These are phyloP conservation scores for Aegotheles bennettii DNA, from an alignment of 2,113 vertebrate genomes.

Conservation along the genomic window DNA sequence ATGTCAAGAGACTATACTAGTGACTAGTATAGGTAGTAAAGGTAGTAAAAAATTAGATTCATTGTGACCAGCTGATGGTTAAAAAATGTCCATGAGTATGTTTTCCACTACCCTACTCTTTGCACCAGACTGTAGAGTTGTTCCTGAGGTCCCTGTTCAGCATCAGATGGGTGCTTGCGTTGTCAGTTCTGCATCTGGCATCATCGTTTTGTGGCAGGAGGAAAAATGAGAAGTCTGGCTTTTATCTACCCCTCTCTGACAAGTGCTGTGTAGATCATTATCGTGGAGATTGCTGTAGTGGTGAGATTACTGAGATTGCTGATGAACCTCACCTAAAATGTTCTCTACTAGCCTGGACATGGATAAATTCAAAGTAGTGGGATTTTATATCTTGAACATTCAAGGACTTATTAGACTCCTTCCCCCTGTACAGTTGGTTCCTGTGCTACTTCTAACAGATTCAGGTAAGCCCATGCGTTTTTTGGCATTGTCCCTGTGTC, in stretches of 20 bases:
- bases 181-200: not conserved
- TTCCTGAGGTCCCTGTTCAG: not conserved
- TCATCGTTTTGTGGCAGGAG: not conserved
- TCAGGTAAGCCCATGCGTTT: fast-evolving
- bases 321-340: not conserved
- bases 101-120: not conserved
- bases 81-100: not conserved
- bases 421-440: not conserved
- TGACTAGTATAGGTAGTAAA: not conserved
- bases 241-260: not conserved
- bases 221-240: not conserved
- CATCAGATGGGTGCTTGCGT: not conserved
- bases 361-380: not conserved
- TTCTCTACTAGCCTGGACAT: not conserved
- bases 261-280: not conserved
- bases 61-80: not conserved
- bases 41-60: not conserved
- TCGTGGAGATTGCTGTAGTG: not conserved
- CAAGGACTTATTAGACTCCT: not conserved
- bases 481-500: not conserved
- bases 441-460: not conserved
- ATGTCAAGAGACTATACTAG: not conserved
- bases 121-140: not conserved
- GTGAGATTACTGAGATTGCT: no score
- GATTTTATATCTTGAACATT: not conserved